These are phyloP conservation scores for Alcis repandata DNA, from an alignment of 2,888 invertebrate genomes.

Conservation along the genomic window DNA sequence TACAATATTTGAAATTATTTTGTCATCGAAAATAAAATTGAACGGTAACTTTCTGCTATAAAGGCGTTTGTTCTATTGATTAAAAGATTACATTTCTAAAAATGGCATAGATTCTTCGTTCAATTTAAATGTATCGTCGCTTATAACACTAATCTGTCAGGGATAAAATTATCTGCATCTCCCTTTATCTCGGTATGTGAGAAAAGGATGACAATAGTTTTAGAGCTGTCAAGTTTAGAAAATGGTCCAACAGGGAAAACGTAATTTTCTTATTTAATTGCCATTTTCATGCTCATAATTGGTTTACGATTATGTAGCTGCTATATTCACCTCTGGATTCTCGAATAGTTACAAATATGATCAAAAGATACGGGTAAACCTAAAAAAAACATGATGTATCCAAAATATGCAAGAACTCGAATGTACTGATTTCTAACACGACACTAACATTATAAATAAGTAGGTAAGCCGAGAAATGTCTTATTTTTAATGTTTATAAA, in stretches of 20 bases:
- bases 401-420: slow-evolving; percentile 3
- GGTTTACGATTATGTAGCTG: not conserved
- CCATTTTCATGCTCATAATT: not conserved
- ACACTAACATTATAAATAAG: slow-evolving; percentile 24
- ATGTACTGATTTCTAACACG: slow-evolving; percentile 16
- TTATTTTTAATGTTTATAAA: slow-evolving; percentile 41
- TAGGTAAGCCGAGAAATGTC: slow-evolving; percentile 50
- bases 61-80: no score
- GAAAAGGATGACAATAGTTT: no score
- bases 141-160: no score
- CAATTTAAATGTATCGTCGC: no score
- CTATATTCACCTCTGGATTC: not conserved
- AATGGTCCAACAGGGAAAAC: no score
- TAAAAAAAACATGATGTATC: slow-evolving; percentile 1
- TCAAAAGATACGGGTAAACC: slow-evolving; percentile 3
- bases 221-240: no score
- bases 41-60: not conserved
- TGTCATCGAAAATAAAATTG: not conserved
- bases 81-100: no score
- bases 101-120: no score
- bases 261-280: not conserved
- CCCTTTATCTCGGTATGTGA: no score
- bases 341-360: not conserved
- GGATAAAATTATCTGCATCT: no score
- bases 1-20: not conserved